Evolutionary conservation across 2,888 invertebrate species (phyloP).

Genomic region (Hipparchia semele): DNA sequence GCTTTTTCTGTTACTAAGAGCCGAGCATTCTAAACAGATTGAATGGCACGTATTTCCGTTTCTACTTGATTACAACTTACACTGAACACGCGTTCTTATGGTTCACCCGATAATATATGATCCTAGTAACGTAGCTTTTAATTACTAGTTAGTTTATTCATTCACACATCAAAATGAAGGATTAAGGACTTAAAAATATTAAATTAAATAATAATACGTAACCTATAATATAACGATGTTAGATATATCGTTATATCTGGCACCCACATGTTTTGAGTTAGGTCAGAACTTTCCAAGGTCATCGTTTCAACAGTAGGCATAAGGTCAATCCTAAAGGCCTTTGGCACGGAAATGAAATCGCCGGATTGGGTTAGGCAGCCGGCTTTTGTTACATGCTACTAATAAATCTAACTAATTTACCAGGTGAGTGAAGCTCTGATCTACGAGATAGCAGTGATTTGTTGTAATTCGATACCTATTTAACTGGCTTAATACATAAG

Average conservation of each 20-base stretch:
- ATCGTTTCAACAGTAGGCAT: neutral
- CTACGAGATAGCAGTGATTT: neutral
- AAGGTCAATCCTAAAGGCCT: constrained; percentile 24
- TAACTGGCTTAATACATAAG: too few relatives aligned
- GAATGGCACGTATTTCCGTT: constrained; percentile 34
- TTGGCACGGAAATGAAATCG: constrained; percentile 26
- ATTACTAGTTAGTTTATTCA: neutral
- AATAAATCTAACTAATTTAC: neutral
- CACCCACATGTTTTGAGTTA: constrained; percentile 9
- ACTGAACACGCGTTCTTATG: constrained; percentile 18
- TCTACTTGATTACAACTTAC: constrained; percentile 30
- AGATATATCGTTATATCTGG: neutral
- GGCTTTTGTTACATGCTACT: neutral
- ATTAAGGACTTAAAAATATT: too few relatives aligned
- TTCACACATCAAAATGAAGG: too few relatives aligned
- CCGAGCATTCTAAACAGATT: constrained; percentile 24
- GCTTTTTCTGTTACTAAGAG: constrained; percentile 25
- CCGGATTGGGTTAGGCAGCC: constrained; percentile 17
- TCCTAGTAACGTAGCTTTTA: neutral
- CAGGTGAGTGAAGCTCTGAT: neutral
- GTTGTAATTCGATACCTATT: neutral
- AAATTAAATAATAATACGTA: too few relatives aligned
- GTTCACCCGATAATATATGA: constrained; percentile 21
- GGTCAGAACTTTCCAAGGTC: constrained; percentile 18
- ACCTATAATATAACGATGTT: too few relatives aligned